Base-by-base conservation (phyloP, 2,888 invertebrate genomes). In the Trachelus troglodyta region DNA sequence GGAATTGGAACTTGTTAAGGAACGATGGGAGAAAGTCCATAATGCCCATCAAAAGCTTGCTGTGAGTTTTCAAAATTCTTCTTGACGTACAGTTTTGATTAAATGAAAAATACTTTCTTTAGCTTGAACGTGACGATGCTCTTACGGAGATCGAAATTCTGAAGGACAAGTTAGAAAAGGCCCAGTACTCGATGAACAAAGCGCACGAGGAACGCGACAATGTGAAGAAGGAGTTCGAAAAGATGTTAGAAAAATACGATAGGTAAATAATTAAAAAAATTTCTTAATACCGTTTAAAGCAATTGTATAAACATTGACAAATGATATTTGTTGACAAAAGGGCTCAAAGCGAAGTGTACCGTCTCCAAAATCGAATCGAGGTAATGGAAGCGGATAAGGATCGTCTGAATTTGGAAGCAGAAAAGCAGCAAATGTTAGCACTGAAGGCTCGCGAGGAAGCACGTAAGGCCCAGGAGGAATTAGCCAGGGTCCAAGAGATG, bases 231-330 rank as follows among this genome's bases (percentile, higher is more conserved):
- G 98, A 98, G 92, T 96, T 97, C 91, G 97, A 98, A 90, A 97
- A 97, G 92, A 95, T 98, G 93, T 93, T 97, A 86, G 98, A 98
- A 92, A 97, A 98, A 93, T 97, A 97, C 92, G 97, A 97, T 93
- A 95, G 96, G 96, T 96, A 93, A 91, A 87, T 84, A 77, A 74
- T 35, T 12, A 0, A 12, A n/a, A 23, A 69, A 30, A 69, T 69
- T 4, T 31, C 4, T 4, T 11, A 69, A 69, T 76, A 79, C 30
- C 6, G 4, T 1, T 69, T 11, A 79, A 79, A 11, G 11, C 15
- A 40, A 15, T 40, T 40, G 30, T 30, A 69, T 11, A 12, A 69
- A 69, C 12, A 69, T 69, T 69, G 15, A 40, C 69, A 77, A 79
- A 30, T 77, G 34, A n/a, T 73, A 15, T n/a, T 56, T 73, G n/a